Evolutionary conservation across 2,113 vertebrate genomes (phyloP).

Genomic region (Phasianus colchicus): DNA sequence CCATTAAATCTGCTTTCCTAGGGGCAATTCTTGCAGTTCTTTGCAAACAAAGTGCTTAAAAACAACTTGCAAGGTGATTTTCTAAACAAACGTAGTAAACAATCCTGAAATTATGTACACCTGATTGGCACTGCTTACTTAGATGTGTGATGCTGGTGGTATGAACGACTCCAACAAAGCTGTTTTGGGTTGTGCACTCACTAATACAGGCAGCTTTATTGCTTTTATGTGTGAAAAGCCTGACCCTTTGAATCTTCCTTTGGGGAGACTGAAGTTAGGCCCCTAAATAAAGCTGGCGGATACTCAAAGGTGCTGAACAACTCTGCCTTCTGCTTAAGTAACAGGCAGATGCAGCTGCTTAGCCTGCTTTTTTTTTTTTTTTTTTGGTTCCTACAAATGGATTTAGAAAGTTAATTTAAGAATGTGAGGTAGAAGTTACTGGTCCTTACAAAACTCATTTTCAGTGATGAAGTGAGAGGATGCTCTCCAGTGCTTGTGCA

Average conservation of each 20-base stretch:
- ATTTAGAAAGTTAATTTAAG: not conserved
- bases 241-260: not conserved
- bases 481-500: not conserved
- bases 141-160: not conserved
- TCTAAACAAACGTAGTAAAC: slow-evolving; percentile 59
- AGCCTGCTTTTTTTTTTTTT: not conserved
- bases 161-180: not conserved
- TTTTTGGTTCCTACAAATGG: slow-evolving; percentile 13
- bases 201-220: not conserved
- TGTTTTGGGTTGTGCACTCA: not conserved
- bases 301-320: slow-evolving; percentile 11
- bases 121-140: slow-evolving; percentile 56
- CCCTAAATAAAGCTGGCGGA: not conserved
- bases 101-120: slow-evolving; percentile 62
- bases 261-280: not conserved
- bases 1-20: not conserved
- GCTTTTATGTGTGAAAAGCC: not conserved
- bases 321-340: not conserved
- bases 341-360: slow-evolving; percentile 19
- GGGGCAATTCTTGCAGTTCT: slow-evolving; percentile 27
- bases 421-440: not conserved
- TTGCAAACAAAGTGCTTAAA: slow-evolving; percentile 4
- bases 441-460: not conserved
- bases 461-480: not conserved
- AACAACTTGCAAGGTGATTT: slow-evolving; percentile 38